Evolutionary conservation across 2,888 invertebrate genomes (phyloP).

Genomic region (Apamea crenata): DNA sequence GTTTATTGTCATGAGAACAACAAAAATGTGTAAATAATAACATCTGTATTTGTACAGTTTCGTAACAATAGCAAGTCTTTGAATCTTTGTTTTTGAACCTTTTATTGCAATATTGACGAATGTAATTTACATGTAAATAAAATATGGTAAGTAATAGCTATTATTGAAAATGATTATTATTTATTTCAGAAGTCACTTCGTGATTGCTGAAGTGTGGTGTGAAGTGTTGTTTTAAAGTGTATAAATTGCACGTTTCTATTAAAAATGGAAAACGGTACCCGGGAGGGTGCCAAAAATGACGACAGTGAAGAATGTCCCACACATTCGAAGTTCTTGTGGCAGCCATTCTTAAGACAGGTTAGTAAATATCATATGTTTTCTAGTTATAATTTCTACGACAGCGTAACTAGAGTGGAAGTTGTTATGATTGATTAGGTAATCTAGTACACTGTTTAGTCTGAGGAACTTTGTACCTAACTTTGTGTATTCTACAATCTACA

Average conservation of each 20-base stretch:
- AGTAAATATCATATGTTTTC: slow-evolving; percentile 33
- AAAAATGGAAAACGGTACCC: slow-evolving; percentile 51
- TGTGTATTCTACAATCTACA: neutral
- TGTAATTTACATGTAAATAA: neutral
- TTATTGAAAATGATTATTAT: slow-evolving; percentile 7
- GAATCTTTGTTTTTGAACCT: neutral
- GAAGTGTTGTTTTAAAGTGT: neutral
- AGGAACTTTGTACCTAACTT: slow-evolving; percentile 11
- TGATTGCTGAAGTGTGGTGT: slow-evolving; percentile 26
- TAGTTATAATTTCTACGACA: slow-evolving; percentile 5
- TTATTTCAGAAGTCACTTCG: slow-evolving; percentile 54
- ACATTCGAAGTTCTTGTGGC: slow-evolving; percentile 46
- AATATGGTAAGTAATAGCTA: no score
- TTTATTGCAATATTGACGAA: neutral
- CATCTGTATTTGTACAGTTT: neutral
- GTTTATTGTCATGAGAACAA: neutral
- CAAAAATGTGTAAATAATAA: neutral
- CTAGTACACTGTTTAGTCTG: slow-evolving; percentile 16
- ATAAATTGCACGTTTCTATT: slow-evolving; percentile 13
- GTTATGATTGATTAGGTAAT: slow-evolving; percentile 38
- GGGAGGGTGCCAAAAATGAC: slow-evolving; percentile 38
- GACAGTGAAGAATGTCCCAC: slow-evolving; percentile 54
- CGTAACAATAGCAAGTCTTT: neutral
- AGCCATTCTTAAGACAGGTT: slow-evolving; percentile 66
- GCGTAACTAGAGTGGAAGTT: slow-evolving; percentile 26